phyloP scores from a whole-genome alignment of 30 jellyfish, hydroid and myxozoan species.

The Catostylus mosaicus region DNA sequence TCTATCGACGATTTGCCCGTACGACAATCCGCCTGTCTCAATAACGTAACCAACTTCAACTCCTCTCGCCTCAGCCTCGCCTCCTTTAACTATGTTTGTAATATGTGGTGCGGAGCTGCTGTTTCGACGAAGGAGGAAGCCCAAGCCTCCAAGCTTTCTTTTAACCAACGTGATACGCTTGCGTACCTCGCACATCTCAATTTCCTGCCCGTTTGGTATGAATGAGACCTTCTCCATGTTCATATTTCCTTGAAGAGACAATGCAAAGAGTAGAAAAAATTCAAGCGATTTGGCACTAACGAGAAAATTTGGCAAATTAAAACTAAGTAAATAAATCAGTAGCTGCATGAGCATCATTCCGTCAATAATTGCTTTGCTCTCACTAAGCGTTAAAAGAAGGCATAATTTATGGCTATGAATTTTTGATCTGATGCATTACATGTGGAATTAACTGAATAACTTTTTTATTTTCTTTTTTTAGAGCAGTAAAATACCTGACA shows the following conservation, averaged over 20 bases:
- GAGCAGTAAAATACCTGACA: no score
- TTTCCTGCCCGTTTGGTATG: background rate
- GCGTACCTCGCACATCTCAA: background rate
- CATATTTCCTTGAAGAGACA: background rate
- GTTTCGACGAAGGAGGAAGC: conserved; percentile 54
- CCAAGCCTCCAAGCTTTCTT: conserved; percentile 81
- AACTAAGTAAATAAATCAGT: no score
- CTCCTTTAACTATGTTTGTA: conserved; percentile 62
- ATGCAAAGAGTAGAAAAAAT: no score
- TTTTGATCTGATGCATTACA: no score
- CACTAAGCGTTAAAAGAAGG: no score
- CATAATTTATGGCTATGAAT: no score
- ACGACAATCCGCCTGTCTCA: conserved; percentile 39
- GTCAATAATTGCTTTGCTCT: no score
- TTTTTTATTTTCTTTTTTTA: no score
- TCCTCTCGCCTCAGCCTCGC: conserved; percentile 79
- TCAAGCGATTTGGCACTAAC: no score
- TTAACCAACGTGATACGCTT: conserved; percentile 57
- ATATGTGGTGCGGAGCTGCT: conserved; percentile 26
- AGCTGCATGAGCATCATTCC: no score
- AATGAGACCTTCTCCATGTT: background rate
- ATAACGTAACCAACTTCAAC: conserved; percentile 67
- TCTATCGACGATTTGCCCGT: conserved; percentile 41
- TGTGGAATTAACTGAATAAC: no score
- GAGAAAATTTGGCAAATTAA: no score